These are phyloP conservation scores for Dynastes hyllus DNA, from an alignment of 2,888 invertebrate genomes.

Conservation along the genomic window DNA sequence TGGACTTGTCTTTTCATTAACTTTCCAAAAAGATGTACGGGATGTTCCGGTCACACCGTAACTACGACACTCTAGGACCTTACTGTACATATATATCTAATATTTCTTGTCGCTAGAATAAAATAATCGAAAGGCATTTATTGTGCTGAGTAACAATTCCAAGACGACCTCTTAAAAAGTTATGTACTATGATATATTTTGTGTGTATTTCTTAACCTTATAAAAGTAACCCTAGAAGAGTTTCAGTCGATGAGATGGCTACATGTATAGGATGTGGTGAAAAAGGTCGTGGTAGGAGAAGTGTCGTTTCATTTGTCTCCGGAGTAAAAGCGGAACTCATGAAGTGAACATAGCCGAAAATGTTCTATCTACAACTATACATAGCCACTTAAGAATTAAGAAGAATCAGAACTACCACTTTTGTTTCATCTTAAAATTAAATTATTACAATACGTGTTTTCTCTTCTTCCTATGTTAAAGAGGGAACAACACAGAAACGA, in stretches of 20 bases:
- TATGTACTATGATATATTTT: constrained; percentile 13
- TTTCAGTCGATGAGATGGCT: constrained; percentile 2
- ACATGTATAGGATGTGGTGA: background rate
- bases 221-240: background rate
- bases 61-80: no score
- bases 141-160: constrained; percentile 54
- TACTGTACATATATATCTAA: no score
- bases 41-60: constrained; percentile 18
- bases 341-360: background rate
- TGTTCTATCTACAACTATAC: constrained; percentile 18
- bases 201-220: background rate
- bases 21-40: constrained; percentile 33
- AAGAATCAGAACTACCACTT: constrained; percentile 26
- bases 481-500: constrained; percentile 66
- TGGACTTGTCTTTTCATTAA: no score
- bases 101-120: constrained; percentile 45
- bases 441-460: constrained; percentile 17
- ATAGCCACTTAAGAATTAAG: constrained; percentile 30
- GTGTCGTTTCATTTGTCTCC: background rate
- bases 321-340: background rate
- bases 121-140: constrained; percentile 57
- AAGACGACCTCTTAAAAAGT: constrained; percentile 25
- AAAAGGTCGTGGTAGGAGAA: no score
- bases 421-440: constrained; percentile 18
- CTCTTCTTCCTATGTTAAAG: constrained; percentile 47